These are phyloP conservation scores for Meleagris gallopavo DNA, from an alignment of 2,113 vertebrate genomes.

Conservation along the genomic window DNA sequence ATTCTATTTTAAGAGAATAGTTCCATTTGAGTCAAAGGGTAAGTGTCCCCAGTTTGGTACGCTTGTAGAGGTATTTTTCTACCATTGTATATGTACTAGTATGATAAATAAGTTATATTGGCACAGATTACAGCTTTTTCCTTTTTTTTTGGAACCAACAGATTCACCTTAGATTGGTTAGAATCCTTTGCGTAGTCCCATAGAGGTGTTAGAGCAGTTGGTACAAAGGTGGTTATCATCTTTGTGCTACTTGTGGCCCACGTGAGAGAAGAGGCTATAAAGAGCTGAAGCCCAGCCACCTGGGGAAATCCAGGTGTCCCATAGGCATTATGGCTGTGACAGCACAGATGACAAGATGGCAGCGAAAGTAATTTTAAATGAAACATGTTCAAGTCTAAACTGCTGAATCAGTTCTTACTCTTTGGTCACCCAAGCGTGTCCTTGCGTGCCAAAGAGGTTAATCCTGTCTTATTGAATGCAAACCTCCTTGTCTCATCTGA, in stretches of 20 bases:
- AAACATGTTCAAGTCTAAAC: background rate
- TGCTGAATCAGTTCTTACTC: constrained; percentile 13
- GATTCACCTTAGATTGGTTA: background rate
- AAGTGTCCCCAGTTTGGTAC: background rate
- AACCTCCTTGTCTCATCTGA: background rate
- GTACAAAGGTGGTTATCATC: background rate
- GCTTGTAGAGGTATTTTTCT: background rate
- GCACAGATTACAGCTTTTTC: background rate
- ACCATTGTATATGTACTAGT: background rate
- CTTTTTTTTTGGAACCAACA: background rate
- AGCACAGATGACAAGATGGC: background rate
- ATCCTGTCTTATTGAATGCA: background rate
- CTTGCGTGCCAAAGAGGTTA: background rate
- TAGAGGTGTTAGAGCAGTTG: background rate
- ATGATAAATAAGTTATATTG: background rate
- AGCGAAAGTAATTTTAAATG: background rate
- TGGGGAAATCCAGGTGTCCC: background rate
- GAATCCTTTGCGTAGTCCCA: background rate
- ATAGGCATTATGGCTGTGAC: background rate
- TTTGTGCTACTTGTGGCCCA: background rate
- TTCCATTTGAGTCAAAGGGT: background rate
- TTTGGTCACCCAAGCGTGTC: background rate
- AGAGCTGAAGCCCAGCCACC: background rate
- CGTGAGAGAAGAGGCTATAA: background rate
- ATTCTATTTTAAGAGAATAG: background rate